Conservation (phyloP, 2,888 invertebrate species). For the Orchesellides sinensis region DNA sequence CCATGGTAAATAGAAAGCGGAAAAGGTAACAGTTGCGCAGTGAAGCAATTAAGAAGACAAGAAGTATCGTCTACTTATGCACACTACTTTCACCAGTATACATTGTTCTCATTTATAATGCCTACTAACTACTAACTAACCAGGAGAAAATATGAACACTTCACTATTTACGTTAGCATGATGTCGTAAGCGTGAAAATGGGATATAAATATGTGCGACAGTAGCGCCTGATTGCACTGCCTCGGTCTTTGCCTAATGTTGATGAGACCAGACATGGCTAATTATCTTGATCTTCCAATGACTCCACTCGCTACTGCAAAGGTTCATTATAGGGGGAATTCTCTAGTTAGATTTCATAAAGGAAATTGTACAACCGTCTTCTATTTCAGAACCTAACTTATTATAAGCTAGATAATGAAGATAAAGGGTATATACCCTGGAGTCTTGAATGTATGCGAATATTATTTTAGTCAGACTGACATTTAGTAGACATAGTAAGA, state of each 20-base stretch:
- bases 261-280: conserved; percentile 48
- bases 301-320: conserved; percentile 33
- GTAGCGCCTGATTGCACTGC: not conserved
- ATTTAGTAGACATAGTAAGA: not conserved
- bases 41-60: conserved; percentile 38
- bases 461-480: too few relatives aligned
- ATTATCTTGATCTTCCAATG: conserved; percentile 40
- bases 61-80: conserved; percentile 38
- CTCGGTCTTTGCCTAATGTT: conserved; percentile 24
- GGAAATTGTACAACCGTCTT: not conserved
- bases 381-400: not conserved
- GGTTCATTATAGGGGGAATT: too few relatives aligned
- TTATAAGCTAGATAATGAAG: not conserved
- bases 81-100: not conserved
- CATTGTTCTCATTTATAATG: too few relatives aligned
- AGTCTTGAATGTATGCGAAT: not conserved
- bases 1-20: conserved; percentile 7
- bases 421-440: not conserved
- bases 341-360: too few relatives aligned
- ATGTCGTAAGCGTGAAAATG: conserved; percentile 14
- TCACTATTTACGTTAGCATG: not conserved
- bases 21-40: conserved; percentile 43
- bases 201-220: conserved; percentile 15
- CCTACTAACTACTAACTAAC: too few relatives aligned
- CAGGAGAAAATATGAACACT: too few relatives aligned